Percentiles rank a stretch among this genome's conserved stretches.
Conservation (phyloP, 1,140 invertebrate species). For the Trichonephila inaurata region DNA sequence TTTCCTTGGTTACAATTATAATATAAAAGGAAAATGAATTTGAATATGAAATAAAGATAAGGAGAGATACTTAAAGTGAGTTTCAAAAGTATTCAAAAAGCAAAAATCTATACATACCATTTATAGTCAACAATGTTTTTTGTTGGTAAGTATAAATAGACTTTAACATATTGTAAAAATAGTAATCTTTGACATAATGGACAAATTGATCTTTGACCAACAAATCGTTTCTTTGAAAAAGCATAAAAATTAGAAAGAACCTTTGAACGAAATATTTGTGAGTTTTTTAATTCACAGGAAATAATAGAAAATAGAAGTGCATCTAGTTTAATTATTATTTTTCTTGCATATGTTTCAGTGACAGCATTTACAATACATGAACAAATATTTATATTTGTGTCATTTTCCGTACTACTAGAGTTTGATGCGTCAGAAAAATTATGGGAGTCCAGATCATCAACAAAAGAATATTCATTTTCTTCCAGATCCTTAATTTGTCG, state of each 20-base stretch:
- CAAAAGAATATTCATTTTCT: not conserved
- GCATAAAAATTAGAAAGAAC: conserved; percentile 25
- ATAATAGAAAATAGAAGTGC: conserved; percentile 40
- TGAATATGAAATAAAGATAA: no score
- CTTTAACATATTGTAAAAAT: not conserved
- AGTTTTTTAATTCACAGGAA: conserved; percentile 43
- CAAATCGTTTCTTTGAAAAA: not conserved
- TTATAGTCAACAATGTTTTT: conserved; percentile 86
- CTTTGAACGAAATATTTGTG: conserved; percentile 43
- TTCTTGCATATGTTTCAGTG: not conserved
- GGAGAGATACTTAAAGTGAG: no score
- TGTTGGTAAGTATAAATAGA: conserved; percentile 80
- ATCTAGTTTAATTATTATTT: conserved; percentile 54
- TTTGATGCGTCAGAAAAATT: not conserved
- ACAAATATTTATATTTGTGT: not conserved
- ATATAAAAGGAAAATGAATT: no score
- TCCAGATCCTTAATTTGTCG: not conserved
- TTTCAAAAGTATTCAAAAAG: not conserved
- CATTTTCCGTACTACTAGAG: not conserved
- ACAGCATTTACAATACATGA: not conserved
- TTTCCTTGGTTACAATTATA: no score
- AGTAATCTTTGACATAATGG: conserved; percentile 15
- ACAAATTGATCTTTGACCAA: not conserved
- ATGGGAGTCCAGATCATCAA: not conserved
- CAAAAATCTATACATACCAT: conserved; percentile 82